Conservation (phyloP, 2,797 vertebrate species). For the Liasis olivaceus region DNA sequence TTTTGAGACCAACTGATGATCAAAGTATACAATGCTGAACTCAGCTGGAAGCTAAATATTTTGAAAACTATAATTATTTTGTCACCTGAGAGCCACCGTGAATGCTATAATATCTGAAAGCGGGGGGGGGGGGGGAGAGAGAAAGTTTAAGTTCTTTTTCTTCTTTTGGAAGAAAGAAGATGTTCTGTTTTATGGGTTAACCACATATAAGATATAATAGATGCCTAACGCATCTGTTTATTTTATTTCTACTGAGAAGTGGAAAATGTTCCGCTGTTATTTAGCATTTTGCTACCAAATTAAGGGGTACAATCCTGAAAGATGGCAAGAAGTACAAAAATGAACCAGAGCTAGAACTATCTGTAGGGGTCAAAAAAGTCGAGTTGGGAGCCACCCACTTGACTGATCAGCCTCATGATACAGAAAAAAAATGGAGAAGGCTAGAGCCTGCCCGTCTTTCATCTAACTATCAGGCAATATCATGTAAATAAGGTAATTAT, state of each 20-base stretch:
- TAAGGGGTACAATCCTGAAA: neutral
- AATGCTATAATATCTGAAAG: neutral
- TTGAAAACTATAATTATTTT: neutral
- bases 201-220: neutral
- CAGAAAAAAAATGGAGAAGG: neutral
- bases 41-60: neutral
- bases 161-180: neutral
- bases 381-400: neutral
- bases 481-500: neutral
- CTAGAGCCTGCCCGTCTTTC: neutral
- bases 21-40: neutral
- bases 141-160: neutral
- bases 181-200: neutral
- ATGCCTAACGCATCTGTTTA: neutral
- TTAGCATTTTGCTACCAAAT: neutral
- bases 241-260: neutral
- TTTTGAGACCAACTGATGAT: neutral
- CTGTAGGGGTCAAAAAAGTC: neutral
- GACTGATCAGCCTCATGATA: neutral
- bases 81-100: neutral
- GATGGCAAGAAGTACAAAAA: neutral
- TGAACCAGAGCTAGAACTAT: neutral
- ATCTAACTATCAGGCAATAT: neutral
- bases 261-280: neutral
- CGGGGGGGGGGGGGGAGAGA: neutral